Evolutionary conservation across 2,113 vertebrate species (phyloP).

Genomic region (Tangachromis dhanisi): DNA sequence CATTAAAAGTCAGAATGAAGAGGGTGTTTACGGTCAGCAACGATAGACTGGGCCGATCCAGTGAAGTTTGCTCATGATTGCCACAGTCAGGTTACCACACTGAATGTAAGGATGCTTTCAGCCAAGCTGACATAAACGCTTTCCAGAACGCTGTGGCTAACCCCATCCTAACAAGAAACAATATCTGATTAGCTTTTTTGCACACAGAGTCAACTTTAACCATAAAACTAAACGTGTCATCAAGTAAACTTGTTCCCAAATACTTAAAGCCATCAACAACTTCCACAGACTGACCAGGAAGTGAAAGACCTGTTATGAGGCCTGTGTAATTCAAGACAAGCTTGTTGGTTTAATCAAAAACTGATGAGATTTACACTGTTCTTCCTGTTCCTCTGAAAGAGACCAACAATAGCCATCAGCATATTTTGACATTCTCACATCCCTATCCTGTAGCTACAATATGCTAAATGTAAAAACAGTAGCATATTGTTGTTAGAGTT

Average conservation of each 20-base stretch:
- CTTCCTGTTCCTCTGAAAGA: background rate
- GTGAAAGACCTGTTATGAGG: background rate
- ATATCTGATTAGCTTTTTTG: background rate
- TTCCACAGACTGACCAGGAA: background rate
- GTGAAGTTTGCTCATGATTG: background rate
- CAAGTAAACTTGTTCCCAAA: background rate
- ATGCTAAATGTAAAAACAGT: background rate
- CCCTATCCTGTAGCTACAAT: background rate
- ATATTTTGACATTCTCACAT: background rate
- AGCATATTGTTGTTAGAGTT: background rate
- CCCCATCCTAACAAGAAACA: background rate
- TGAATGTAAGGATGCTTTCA: background rate
- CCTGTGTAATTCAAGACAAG: background rate
- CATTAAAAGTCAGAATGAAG: background rate
- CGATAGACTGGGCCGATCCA: background rate
- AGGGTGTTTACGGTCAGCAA: background rate
- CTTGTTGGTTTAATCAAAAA: background rate
- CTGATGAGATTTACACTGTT: background rate
- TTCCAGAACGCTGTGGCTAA: background rate
- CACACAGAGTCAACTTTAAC: background rate
- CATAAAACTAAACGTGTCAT: background rate
- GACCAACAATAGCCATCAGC: background rate
- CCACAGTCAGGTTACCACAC: background rate
- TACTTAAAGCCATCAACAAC: background rate
- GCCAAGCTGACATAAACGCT: background rate